Evolutionary conservation across 2,113 vertebrate genomes (phyloP).

Genomic region (Gambusia affinis): DNA sequence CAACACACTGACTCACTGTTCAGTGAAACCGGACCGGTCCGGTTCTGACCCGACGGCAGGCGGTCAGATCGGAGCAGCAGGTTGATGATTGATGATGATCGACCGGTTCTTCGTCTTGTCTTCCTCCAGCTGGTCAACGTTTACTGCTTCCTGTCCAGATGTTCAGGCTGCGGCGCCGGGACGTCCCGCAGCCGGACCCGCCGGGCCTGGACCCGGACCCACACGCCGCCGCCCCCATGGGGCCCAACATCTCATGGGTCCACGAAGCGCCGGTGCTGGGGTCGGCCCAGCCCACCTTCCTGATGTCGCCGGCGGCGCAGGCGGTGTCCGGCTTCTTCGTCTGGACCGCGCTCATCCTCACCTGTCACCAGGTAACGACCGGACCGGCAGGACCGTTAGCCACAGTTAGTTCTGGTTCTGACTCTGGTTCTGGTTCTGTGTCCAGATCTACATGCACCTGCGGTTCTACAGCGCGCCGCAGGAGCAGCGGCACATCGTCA

Average conservation of each 20-base stretch:
- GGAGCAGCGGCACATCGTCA: slow-evolving; percentile 96
- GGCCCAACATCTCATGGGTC: slow-evolving; percentile 87
- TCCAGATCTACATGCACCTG: slow-evolving; percentile 98
- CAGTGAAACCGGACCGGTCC: not conserved
- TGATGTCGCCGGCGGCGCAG: slow-evolving; percentile 93
- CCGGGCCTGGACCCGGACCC: slow-evolving; percentile 62
- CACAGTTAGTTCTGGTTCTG: too few relatives aligned
- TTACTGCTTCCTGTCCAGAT: slow-evolving; percentile 53
- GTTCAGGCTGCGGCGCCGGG: slow-evolving; percentile 70
- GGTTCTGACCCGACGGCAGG: slow-evolving; percentile 4
- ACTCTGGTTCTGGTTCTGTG: not conserved
- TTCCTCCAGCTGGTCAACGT: not conserved
- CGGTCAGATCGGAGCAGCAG: slow-evolving; percentile 5
- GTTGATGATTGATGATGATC: slow-evolving; percentile 48
- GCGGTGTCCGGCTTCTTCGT: slow-evolving; percentile 97
- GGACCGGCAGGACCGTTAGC: too few relatives aligned
- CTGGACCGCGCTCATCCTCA: slow-evolving; percentile 96
- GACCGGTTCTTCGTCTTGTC: not conserved
- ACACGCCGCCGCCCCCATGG: slow-evolving; percentile 66
- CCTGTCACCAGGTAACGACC: slow-evolving; percentile 91
- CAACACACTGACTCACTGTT: not conserved
- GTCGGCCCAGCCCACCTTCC: slow-evolving; percentile 89
- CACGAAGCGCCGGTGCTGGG: slow-evolving; percentile 85
- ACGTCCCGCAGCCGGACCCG: slow-evolving; percentile 75
- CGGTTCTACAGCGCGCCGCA: slow-evolving; percentile 94